Evolutionary conservation across 2,797 vertebrate species (phyloP).

Genomic region (Lagothrix lagotricha): DNA sequence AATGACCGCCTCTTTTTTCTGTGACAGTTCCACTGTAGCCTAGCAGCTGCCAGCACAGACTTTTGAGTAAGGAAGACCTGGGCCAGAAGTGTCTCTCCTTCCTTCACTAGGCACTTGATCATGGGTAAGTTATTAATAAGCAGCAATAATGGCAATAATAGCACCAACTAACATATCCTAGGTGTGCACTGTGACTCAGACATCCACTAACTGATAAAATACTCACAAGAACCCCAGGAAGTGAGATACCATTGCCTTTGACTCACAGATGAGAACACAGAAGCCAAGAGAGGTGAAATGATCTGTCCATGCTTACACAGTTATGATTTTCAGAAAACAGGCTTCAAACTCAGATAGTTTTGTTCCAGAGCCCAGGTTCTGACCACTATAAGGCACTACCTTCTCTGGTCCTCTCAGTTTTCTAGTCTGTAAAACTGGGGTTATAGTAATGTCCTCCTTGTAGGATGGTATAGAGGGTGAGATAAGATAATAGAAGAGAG

Average conservation of each 20-base stretch:
- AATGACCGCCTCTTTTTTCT: neutral
- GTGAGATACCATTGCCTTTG: neutral
- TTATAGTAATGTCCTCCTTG: neutral
- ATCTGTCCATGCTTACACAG: neutral
- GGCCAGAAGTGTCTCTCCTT: neutral
- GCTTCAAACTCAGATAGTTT: neutral
- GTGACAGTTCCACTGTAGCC: neutral
- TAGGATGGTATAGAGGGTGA: neutral
- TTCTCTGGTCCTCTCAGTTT: neutral
- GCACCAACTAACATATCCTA: neutral
- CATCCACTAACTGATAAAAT: neutral
- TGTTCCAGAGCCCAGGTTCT: neutral
- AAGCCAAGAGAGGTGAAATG: neutral
- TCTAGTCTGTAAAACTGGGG: neutral
- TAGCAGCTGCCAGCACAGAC: neutral
- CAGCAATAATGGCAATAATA: neutral
- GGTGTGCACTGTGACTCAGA: neutral
- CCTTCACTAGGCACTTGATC: neutral
- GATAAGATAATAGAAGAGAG: neutral
- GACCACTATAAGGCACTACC: neutral
- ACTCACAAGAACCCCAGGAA: neutral
- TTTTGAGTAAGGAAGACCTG: neutral
- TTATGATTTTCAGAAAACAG: neutral
- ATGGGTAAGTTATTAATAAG: neutral
- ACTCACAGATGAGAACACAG: neutral